Evolutionary conservation across 2,113 vertebrate species (phyloP), one percentile per base, ranked within the genome.

Genomic region (Phaethornis superciliosus): DNA sequence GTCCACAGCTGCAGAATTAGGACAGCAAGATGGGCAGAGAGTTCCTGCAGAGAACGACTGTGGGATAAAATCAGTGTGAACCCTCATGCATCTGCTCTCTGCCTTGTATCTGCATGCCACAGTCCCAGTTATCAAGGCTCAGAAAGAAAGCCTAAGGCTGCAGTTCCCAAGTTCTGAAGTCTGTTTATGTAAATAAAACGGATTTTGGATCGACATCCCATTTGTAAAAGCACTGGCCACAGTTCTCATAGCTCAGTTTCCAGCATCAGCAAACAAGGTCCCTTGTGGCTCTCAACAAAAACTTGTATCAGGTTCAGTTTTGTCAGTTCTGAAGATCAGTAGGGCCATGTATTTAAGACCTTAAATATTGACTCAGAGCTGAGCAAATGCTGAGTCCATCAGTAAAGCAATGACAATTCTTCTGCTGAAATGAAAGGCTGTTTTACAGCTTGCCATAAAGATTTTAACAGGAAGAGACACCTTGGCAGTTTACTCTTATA

Each of bases 351-450:
- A 42, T 86, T 84, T 81, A 91, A 89, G 74, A 58, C 46, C 12
- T 62, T 81, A 83, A 94, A 65, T 91, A 93, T 86, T 91, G 72
- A 83, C n/a, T 81, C 28, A 74, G 72, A 77, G 59, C 56, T 89
- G 35, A 81, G 46, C 21, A 93, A 93, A 93, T 85, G 12, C 24
- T 89, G 51, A 83, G 68, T 77, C 35, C 35, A 35, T 65, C 68
- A 89, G 40, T 21, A 54, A 78, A 69, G 42, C 28, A 60, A 1
- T 85, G n/a, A n/a, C 51, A 88, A 60, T 26, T 80, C 40, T 47
- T 76, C 13, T 52, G 52, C n/a, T 44, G 78, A 65, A 89, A 60
- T 24, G 10, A 56, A 89, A 46, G 35, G 1, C 28, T 33, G 47
- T 91, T 90, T 88, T 76, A 49, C 35, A 69, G 16, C 32, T 27